Percentiles rank a stretch among this genome's conserved stretches.
phyloP scores from a whole-genome alignment of 1,140 invertebrate species.

The Micrasema minimum region DNA sequence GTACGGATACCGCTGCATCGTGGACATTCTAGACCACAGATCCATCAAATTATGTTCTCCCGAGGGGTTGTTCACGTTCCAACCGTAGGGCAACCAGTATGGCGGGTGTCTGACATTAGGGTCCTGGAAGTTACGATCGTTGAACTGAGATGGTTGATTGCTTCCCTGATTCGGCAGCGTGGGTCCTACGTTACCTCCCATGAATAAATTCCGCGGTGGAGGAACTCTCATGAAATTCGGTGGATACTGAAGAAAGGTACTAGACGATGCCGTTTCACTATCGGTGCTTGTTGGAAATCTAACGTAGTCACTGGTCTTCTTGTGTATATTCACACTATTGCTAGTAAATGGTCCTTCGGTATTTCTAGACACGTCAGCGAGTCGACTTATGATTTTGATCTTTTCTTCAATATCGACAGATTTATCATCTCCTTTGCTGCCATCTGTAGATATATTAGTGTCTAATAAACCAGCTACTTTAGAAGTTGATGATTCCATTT shows the following conservation, averaged over 20 bases:
- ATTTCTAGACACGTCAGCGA: conserved; percentile 46
- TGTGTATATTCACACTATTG: conserved; percentile 1
- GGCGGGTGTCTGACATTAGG: conserved; percentile 9
- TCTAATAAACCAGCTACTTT: too few relatives aligned
- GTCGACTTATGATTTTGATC: conserved; percentile 44
- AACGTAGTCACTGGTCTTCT: conserved; percentile 9
- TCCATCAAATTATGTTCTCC: conserved; percentile 41
- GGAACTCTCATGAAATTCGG: conserved; percentile 5
- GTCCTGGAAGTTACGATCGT: conserved; percentile 17
- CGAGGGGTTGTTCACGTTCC: conserved; percentile 35
- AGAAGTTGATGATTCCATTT: too few relatives aligned
- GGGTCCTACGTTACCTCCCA: too few relatives aligned
- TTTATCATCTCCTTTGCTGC: background rate
- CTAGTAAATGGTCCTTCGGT: conserved; percentile 21
- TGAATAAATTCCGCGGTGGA: too few relatives aligned
- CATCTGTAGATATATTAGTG: too few relatives aligned
- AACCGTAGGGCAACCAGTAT: conserved; percentile 37
- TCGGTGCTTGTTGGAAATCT: background rate
- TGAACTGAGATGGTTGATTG: conserved; percentile 8
- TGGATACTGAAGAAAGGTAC: conserved; percentile 9
- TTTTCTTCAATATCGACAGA: conserved; percentile 46
- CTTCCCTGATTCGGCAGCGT: too few relatives aligned
- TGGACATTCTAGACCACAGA: conserved; percentile 39
- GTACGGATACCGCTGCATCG: conserved; percentile 43
- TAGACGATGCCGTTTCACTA: conserved; percentile 2